Conservation (phyloP, 2,888 invertebrate genomes). For the Ennomos quercinarius region DNA sequence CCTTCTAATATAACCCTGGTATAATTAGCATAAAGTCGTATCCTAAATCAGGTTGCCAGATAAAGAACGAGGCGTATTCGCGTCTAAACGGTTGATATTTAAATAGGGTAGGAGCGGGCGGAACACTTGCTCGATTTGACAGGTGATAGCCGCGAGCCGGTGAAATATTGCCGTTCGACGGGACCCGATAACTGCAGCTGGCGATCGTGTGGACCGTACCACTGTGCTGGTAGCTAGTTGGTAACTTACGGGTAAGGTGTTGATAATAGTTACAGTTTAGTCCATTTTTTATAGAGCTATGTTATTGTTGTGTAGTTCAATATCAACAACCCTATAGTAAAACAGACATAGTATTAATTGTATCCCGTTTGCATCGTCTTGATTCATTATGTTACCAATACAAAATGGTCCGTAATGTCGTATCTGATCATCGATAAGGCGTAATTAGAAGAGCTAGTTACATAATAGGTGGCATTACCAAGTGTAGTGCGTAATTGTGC, state of each 20-base stretch:
- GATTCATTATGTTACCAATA: conserved; percentile 26
- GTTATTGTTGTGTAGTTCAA: no score
- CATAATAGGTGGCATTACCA: conserved; percentile 39
- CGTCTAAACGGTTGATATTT: conserved; percentile 77
- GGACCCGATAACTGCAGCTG: conserved; percentile 68
- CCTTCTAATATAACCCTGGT: conserved; percentile 37
- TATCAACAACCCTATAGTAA: no score
- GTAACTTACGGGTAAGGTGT: conserved; percentile 18
- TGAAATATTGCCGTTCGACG: conserved; percentile 72
- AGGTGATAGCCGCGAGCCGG: conserved; percentile 73
- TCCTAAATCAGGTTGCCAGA: conserved; percentile 49
- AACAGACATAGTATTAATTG: neutral
- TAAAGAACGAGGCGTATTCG: conserved; percentile 65
- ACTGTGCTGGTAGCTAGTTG: conserved; percentile 37
- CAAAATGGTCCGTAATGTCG: conserved; percentile 34
- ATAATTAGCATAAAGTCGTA: conserved; percentile 51
- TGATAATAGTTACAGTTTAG: conserved; percentile 1
- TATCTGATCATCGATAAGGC: conserved; percentile 42
- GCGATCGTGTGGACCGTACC: conserved; percentile 49
- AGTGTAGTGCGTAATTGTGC: conserved; percentile 40
- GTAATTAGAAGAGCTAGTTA: conserved; percentile 43
- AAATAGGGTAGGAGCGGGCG: conserved; percentile 75
- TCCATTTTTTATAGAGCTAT: neutral
- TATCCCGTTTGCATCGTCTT: conserved; percentile 4
- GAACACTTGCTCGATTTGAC: conserved; percentile 83